Evolutionary conservation across 2,113 vertebrate species (phyloP), one percentile per base, ranked within the genome.

Genomic region (Laterallus jamaicensis): DNA sequence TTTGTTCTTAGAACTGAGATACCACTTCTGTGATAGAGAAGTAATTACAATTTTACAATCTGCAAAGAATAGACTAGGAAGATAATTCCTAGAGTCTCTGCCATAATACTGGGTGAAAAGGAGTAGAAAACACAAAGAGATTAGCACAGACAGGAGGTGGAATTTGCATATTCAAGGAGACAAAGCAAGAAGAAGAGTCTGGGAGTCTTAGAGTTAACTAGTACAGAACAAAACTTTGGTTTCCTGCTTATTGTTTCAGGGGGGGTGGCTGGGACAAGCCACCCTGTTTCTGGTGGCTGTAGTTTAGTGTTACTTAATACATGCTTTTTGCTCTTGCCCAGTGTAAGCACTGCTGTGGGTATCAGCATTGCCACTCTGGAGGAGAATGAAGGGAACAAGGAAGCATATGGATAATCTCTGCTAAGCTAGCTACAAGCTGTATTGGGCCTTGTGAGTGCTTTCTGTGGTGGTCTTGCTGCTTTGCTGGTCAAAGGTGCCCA

Each of bases 1-100:
- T 92, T 94, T 94, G 44, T 94, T 96, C 49, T 92, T 90, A 35
- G 29, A 94, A 69, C 62, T 67, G 69, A 93, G 78, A 58, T 92
- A 86, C 0, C 2, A 1, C 26, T 62, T 79, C 58, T 95, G 58
- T 77, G 88, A 76, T 76, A 92, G 66, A 87, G 67, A 35, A 73
- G 74, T 94, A 90, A 93, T 96, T 90, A 64, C 2, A 1, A 37
- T 90, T 95, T 95, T 88, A 60, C 62, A 76, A 18, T 76, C 70
- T 64, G 29, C 73, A 66, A 54, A 73, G 52, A 73, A 28, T 2
- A 66, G 82, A 64, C 28, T 49, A 18, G 77, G 63, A 74, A 74
- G 82, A 16, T 83, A 74, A 77, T 88, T 90, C 4, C 4, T 69
- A 8, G 55, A 77, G 50, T 81, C 63, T 21, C 8, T 86, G 40